These are phyloP conservation scores for Tokudaia muenninki DNA, from an alignment of 2,797 vertebrate genomes.

Conservation along the genomic window DNA sequence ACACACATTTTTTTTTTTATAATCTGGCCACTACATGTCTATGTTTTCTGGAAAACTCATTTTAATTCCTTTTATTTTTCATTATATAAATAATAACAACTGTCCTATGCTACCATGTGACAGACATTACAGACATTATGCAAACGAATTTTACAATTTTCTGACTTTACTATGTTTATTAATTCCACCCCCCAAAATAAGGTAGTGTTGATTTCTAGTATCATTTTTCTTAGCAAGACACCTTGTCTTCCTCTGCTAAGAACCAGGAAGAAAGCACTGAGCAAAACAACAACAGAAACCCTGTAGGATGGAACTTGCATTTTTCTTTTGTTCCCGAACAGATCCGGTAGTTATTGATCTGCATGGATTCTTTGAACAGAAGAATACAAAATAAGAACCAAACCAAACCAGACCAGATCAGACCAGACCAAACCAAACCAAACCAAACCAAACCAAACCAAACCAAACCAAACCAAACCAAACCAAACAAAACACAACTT, in stretches of 20 bases:
- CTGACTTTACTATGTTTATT: neutral
- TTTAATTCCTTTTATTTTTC: conserved; percentile 13
- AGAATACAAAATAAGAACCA: neutral
- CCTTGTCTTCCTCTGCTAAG: conserved; percentile 23
- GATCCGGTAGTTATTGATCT: neutral
- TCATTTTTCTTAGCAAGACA: neutral
- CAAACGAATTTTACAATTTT: conserved; percentile 32
- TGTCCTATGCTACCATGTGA: neutral
- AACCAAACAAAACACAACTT: neutral
- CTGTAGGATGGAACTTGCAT: neutral
- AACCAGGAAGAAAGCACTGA: neutral
- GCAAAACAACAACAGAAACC: neutral
- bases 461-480: neutral
- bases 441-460: neutral
- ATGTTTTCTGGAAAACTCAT: conserved; percentile 36
- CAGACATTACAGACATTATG: neutral
- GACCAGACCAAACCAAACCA: neutral
- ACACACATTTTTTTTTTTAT: neutral
- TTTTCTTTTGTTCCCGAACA: conserved; percentile 11
- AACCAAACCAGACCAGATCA: neutral
- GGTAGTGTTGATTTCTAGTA: neutral
- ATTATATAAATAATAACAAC: conserved; percentile 24
- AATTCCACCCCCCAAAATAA: neutral
- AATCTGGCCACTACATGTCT: neutral
- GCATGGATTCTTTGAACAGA: neutral